Evolutionary conservation across 2,113 vertebrate species (phyloP).

Genomic region (Nettapus auritus): DNA sequence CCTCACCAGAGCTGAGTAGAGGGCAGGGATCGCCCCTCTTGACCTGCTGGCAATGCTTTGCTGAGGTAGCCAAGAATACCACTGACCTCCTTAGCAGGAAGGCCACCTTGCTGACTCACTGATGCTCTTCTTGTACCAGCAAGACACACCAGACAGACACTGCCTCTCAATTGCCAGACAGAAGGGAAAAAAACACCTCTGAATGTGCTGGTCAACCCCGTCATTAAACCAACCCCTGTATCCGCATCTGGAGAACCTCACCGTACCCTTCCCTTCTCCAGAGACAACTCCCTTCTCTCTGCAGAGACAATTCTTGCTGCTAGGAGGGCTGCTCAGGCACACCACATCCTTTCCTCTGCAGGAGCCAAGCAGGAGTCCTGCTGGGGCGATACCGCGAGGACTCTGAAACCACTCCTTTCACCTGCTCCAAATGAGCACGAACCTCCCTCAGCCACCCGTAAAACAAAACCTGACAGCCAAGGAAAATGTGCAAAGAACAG

Average conservation of each 20-base stretch:
- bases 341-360: neutral
- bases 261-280: too few species aligned
- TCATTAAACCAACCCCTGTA: neutral
- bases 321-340: neutral
- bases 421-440: neutral
- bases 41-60: too few species aligned
- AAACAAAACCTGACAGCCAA: neutral
- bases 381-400: neutral
- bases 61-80: too few species aligned
- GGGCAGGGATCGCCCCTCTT: too few species aligned
- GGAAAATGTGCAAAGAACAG: neutral
- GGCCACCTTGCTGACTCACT: too few species aligned
- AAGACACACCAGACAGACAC: neutral
- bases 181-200: neutral
- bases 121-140: neutral
- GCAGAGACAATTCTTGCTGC: neutral
- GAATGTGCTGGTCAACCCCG: neutral
- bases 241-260: accelerated
- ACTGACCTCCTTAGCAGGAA: too few species aligned
- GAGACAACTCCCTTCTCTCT: too few species aligned
- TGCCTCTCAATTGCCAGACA: accelerated
- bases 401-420: neutral
- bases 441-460: neutral
- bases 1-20: too few species aligned
- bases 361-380: neutral